These are phyloP conservation scores for Sesamia nonagrioides DNA, from an alignment of 1,140 invertebrate genomes.

Conservation along the genomic window DNA sequence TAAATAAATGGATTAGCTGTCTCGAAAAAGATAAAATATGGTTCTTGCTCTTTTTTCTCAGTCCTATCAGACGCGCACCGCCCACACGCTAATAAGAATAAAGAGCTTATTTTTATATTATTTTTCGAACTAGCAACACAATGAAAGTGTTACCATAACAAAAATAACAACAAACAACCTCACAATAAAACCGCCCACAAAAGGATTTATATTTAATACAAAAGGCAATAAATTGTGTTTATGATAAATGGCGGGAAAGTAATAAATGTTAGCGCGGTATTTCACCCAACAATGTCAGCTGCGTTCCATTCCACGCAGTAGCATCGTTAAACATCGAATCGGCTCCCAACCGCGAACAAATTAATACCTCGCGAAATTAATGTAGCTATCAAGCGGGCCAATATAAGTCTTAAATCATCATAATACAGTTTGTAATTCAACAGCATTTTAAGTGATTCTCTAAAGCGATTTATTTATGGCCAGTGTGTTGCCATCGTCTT, in stretches of 20 bases:
- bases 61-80: constrained; percentile 25
- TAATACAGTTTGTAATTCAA: constrained; percentile 29
- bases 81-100: constrained; percentile 40
- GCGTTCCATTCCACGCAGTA: constrained; percentile 64
- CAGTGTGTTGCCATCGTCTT: constrained; percentile 31
- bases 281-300: constrained; percentile 34
- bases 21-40: constrained; percentile 40
- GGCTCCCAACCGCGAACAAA: constrained; percentile 60
- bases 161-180: constrained; percentile 40
- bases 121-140: constrained; percentile 36
- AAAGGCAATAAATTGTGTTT: constrained; percentile 42
- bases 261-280: constrained; percentile 44
- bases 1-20: constrained; percentile 48
- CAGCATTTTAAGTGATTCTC: background rate
- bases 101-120: constrained; percentile 35
- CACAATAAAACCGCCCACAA: constrained; percentile 23
- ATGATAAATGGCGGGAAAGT: constrained; percentile 37
- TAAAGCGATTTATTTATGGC: constrained; percentile 24
- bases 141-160: constrained; percentile 30
- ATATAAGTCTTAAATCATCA: constrained; percentile 40
- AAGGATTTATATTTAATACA: constrained; percentile 37
- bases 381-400: constrained; percentile 4
- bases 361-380: constrained; percentile 58
- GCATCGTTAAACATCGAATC: constrained; percentile 62
- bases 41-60: constrained; percentile 40